phyloP scores from a whole-genome alignment of 23 tunicate species.

The Ciona savignyi region DNA sequence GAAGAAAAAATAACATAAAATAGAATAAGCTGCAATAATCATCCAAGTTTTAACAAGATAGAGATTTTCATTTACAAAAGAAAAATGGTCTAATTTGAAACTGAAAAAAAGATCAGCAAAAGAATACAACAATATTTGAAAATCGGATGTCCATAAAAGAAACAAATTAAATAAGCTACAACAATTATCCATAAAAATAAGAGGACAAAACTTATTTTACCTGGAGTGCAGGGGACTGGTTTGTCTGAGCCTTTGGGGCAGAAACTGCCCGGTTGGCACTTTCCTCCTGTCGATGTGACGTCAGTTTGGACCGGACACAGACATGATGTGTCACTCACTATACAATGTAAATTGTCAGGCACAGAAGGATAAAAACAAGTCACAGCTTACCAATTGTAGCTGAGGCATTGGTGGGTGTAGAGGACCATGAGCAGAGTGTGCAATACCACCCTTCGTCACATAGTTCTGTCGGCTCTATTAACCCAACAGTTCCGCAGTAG shows the following conservation, averaged over 20 bases:
- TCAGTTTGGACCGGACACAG: conserved; percentile 64
- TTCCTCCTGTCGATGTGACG: conserved; percentile 70
- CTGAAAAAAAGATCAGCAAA: no score
- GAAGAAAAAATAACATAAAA: no score
- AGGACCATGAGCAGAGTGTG: conserved; percentile 46
- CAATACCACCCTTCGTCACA: conserved; percentile 94
- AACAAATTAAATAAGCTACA: no score
- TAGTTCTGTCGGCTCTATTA: conserved; percentile 15
- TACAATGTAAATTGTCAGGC: neutral
- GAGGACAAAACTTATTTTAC: no score
- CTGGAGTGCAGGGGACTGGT: conserved; percentile 54
- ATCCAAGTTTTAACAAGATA: no score
- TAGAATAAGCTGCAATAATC: no score
- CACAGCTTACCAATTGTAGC: neutral
- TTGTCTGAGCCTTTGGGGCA: conserved; percentile 67
- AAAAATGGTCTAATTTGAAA: no score
- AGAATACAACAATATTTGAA: no score
- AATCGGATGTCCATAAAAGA: no score
- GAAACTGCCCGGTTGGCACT: conserved; percentile 69
- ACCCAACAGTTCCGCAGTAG: conserved; percentile 41
- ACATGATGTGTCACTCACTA: conserved; percentile 56
- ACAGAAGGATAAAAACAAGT: no score
- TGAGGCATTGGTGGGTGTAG: conserved; percentile 26
- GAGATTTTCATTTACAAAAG: no score
- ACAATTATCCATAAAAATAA: no score